Evolutionary conservation across 1,140 invertebrate genomes (phyloP), one percentile per base, ranked within the genome.

Genomic region (Capitella teleta): DNA sequence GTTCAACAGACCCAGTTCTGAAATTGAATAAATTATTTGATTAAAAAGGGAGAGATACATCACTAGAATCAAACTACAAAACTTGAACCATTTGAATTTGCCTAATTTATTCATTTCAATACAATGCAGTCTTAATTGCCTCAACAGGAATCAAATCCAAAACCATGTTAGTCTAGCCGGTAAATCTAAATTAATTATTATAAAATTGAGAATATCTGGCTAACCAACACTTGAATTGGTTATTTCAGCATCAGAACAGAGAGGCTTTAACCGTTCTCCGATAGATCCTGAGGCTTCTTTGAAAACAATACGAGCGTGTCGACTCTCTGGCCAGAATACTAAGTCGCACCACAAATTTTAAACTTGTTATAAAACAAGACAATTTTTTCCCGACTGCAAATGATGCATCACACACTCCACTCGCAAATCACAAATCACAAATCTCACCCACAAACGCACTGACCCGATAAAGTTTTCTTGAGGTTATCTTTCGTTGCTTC

Each of bases 401-500:
- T 28, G 12, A 6, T 14, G 5, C 18, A 45, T 30, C 26, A 18
- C 14, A 28, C 18, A 30, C 5, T 28, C 36, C 16, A 47, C 14
- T 23, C 23, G 5, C 46, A 24, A 14, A 36, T 16, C 6, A 47
- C 14, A 6, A 6, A n/a, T 16, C 8, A 25, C 21, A 30, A 28
- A 45, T 46, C 6, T 3, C 30, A 19, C 16, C 38, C 16, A 18
- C 5, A 5, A 25, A 34, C n/a, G 28, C 24, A 53, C 48, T 41
- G 59, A 76, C 75, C 76, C 62, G 63, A 61, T 26, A 97, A 68
- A 46, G 85, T 84, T 74, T 88, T 90, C 47, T 83, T 85, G 26
- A 96, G 77, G 74, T 96, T 95, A 23, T 70, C 64, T 58, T 83
- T 78, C 0, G 91, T 94, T 56, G 80, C 80, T 62, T 84, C 82